Evolutionary conservation across 2,797 vertebrate genomes (phyloP), one percentile per base, ranked within the genome.

Genomic region (Micropoecilia bifurca): DNA sequence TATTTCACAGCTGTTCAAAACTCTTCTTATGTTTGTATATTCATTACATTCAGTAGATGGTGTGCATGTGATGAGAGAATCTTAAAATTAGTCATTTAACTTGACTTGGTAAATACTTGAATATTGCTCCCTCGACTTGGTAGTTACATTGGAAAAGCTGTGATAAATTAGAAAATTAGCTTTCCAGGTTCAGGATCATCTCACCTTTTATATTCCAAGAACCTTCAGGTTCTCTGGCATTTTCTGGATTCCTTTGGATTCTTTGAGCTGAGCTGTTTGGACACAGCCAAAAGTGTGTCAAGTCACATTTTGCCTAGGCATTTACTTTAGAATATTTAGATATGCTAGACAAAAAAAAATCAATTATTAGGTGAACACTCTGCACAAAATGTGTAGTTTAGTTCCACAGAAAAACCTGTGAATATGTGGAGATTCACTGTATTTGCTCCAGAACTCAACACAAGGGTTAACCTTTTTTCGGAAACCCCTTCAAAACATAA

Each of bases 401-500:
- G 47, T 48, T 48, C 47, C 47, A 48, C 47, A 20, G 47, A 48
- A 48, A 48, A 18, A 48, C 16, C 47, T 48, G 47, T 48, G 14
- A 48, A 48, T 48, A 48, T 4, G 18, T 48, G 47, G 47, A 20
- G 14, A 18, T 48, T 18, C 16, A 48, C 16, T 48, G 47, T 33
- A n/a, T 69, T 43, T 41, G 20, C 63, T 41, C 22, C 10, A 39
- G 8, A 22, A 13, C 41, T 45, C 41, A 71, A 71, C 41, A 45
- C 22, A 43, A 46, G 68, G 20, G 41, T 45, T 71, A 16, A 43
- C 39, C 43, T 28, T 46, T 28, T 1, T 71, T 71, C 28, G 68
- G 63, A 46, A 69, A 45, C 13, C 43, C 46, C 41, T 88, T 80
- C 89, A 90, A 90, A 85, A 79, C 4, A 81, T 89, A 78, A 83